A percentile compares a stretch with the other conserved stretches of the same genome.
Evolutionary conservation across 2,113 vertebrate species (phyloP).

Genomic region (Peromyscus leucopus): DNA sequence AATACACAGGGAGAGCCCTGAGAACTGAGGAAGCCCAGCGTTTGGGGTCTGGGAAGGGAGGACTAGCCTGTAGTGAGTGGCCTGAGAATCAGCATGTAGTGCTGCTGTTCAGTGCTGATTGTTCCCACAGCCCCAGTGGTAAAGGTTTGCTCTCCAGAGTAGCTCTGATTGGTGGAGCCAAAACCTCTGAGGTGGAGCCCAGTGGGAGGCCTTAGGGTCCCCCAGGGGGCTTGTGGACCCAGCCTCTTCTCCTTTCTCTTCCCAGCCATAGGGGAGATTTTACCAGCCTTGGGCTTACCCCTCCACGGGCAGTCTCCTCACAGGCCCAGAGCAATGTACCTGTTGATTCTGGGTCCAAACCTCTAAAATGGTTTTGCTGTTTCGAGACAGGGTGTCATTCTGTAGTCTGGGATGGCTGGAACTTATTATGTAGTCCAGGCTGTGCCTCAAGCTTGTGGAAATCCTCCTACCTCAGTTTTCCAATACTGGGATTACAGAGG

Average conservation of each 20-base stretch:
- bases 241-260: neutral
- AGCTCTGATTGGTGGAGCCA: neutral
- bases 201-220: neutral
- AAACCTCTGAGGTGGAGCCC: neutral
- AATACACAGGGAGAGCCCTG: neutral
- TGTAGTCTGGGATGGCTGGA: too few species aligned
- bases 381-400: neutral
- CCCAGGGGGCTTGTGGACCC: neutral
- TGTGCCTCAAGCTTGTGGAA: neutral
- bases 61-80: neutral
- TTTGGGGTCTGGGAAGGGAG: neutral
- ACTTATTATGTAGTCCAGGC: neutral
- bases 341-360: neutral
- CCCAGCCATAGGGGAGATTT: neutral
- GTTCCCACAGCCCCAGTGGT: neutral
- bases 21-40: neutral
- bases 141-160: neutral
- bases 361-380: neutral
- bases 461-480: neutral
- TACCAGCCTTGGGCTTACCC: neutral
- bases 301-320: neutral
- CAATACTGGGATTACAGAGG: neutral
- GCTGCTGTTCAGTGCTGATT: neutral
- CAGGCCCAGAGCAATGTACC: neutral
- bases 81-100: neutral